Evolutionary conservation across 2,113 vertebrate species (phyloP).

Genomic region (Pyrgilauda ruficollis): DNA sequence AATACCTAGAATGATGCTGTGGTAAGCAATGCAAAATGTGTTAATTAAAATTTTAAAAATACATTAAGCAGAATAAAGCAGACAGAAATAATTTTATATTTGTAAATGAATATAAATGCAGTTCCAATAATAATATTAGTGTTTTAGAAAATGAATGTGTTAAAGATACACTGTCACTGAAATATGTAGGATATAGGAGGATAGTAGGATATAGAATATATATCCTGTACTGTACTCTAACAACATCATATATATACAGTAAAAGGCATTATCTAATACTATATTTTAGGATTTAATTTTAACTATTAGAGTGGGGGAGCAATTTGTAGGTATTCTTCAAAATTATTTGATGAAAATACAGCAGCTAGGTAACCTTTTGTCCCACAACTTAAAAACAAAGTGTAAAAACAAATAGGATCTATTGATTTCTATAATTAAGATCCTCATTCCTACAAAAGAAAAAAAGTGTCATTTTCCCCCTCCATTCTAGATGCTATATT

Average conservation of each 20-base stretch:
- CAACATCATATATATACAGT: neutral
- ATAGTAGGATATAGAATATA: neutral
- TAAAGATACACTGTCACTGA: neutral
- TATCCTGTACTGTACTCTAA: neutral
- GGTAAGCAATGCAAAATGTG: neutral
- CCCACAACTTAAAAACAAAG: neutral
- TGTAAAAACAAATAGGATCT: neutral
- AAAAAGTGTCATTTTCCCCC: accelerated
- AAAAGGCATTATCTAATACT: neutral
- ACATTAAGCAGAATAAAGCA: neutral
- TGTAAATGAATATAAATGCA: neutral
- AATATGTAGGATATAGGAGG: neutral
- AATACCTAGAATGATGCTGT: neutral
- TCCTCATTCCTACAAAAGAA: neutral
- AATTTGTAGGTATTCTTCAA: neutral
- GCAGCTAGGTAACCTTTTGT: neutral
- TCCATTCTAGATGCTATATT: accelerated
- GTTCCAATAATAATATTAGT: neutral
- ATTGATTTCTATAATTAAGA: neutral
- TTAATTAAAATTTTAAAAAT: neutral
- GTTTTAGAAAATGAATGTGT: neutral
- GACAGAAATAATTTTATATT: neutral
- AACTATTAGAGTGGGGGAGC: neutral
- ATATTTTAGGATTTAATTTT: neutral
- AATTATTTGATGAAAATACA: neutral